phyloP scores from a whole-genome alignment of 2,797 vertebrate genomes.

The Tangara arthus region DNA sequence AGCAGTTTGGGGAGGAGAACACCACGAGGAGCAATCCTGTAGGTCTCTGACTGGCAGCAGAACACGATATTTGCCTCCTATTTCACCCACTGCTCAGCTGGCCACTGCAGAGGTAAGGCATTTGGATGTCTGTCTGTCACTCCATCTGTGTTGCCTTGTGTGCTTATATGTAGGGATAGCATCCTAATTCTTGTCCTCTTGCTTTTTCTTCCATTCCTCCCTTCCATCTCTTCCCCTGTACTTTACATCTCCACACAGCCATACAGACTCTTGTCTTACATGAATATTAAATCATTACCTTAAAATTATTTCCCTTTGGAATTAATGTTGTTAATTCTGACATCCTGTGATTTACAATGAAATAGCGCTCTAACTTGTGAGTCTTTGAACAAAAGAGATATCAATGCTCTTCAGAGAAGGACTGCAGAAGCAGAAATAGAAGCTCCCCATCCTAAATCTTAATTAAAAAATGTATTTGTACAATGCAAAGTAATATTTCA shows the following conservation, averaged over 20 bases:
- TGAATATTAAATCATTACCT: background rate
- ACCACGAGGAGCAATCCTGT: fast-evolving
- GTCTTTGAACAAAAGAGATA: background rate
- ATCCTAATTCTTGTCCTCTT: background rate
- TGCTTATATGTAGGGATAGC: background rate
- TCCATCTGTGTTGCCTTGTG: background rate
- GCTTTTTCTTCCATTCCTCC: background rate
- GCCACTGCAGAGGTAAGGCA: background rate
- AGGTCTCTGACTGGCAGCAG: background rate
- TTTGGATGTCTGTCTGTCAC: background rate
- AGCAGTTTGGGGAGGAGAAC: background rate
- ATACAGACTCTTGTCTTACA: background rate
- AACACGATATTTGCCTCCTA: background rate
- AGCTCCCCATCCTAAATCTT: background rate
- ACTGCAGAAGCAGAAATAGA: background rate
- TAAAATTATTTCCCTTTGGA: background rate
- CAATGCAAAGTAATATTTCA: background rate
- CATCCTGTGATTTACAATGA: background rate
- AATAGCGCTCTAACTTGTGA: background rate
- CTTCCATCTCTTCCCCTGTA: background rate
- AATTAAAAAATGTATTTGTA: slow-evolving; percentile 38
- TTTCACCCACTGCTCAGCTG: background rate
- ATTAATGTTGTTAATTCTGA: background rate
- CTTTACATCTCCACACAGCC: background rate
- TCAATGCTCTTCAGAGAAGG: background rate